Conservation (phyloP, 2,888 invertebrate genomes). For the Anticlea derivata region DNA sequence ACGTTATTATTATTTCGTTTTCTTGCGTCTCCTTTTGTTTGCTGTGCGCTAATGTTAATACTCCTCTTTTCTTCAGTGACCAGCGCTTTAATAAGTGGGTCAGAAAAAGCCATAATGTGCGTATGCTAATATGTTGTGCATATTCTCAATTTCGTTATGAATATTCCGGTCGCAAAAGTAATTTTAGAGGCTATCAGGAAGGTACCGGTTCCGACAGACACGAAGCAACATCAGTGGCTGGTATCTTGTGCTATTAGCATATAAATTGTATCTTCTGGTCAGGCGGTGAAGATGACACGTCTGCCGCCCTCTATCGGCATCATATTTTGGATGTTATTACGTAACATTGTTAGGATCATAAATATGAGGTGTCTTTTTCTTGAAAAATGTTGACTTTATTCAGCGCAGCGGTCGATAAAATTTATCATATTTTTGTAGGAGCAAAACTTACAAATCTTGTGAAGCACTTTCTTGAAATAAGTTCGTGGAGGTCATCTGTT, state of each 20-base stretch:
- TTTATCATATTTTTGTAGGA: no score
- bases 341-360: conserved; percentile 2
- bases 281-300: conserved; percentile 77
- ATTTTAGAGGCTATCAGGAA: conserved; percentile 74
- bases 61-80: no score
- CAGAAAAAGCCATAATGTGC: no score
- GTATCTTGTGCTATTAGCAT: conserved; percentile 81
- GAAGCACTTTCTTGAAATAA: no score
- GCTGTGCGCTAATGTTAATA: no score
- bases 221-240: conserved; percentile 63
- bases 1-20: no score
- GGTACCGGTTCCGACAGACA: conserved; percentile 48
- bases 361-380: neutral
- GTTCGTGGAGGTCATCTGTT: neutral
- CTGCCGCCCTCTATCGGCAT: conserved; percentile 54
- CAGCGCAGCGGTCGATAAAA: neutral
- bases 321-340: conserved; percentile 45
- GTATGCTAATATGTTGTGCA: conserved; percentile 30
- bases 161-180: conserved; percentile 63
- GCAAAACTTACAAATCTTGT: no score
- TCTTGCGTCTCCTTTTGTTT: no score
- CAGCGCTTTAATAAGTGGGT: no score
- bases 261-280: conserved; percentile 84
- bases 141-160: conserved; percentile 38
- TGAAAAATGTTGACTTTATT: conserved; percentile 2